Evolutionary conservation across 2,797 vertebrate genomes (phyloP), one percentile per base, ranked within the genome.

Genomic region (Acanthopagrus latus): DNA sequence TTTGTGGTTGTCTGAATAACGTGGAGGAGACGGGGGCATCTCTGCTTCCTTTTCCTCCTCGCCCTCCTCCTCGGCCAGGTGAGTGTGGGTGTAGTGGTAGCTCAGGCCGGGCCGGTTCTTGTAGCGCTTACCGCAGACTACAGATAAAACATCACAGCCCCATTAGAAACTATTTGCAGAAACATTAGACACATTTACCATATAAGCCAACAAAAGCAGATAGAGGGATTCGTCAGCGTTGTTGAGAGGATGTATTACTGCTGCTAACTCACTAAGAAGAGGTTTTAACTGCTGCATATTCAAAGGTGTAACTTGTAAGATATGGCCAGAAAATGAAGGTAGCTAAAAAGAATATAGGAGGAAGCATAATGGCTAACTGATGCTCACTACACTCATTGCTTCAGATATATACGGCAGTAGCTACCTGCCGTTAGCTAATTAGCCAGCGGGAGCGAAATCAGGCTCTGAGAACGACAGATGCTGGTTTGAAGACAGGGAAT

Each of bases 41-140:
- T 97, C 97, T 7, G 96, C 85, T 51, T 98, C 97, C 16, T 96
- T 95, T 72, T 97, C 97, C 82, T 99, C 97, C 74, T 97, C 97
- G 0, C 97, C 97, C 85, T 99, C 98, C 93, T 99, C 98, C 0
- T 97, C 98, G 64, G 98, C 97, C 9, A 99, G 95, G 86, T 99
- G 98, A 69, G 98, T 98, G 91, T 99, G 98, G 71, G 98, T 95
- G 46, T 99, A 99, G 91, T 99, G 98, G 92, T 99, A 99, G 89
- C 98, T 99, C 90, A 99, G 95, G 58, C 98, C 98, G 0, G 98
- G 98, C 0, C 97, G 96, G 94, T 99, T 99, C 95, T 99, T 99
- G 92, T 99, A 99, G 83, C 97, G 97, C 86, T 99, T 99, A 78
- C 98, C 98, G 68, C 98, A 99, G 84, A 99, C 98, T 99, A 78